Evolutionary conservation across 2,797 vertebrate species (phyloP).

Genomic region (Lepus oiostolus): DNA sequence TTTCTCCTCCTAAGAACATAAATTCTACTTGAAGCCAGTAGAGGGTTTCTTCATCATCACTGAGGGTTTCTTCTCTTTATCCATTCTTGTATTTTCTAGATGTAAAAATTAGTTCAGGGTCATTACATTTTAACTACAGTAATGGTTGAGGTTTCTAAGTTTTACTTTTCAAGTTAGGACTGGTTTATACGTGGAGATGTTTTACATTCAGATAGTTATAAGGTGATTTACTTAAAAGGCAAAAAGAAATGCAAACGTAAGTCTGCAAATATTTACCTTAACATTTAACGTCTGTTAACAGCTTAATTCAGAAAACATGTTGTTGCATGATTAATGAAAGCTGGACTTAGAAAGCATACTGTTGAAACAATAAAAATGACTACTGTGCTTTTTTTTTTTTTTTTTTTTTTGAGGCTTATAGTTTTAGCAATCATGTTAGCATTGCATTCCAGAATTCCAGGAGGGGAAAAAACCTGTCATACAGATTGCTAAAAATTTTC

Average conservation of each 20-base stretch:
- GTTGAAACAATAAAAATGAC: conserved; percentile 46
- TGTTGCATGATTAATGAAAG: conserved; percentile 65
- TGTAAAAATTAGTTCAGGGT: background rate
- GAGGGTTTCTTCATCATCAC: conserved; percentile 17
- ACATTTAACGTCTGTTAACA: conserved; percentile 41
- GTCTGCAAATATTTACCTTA: conserved; percentile 71
- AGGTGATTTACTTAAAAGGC: conserved; percentile 68
- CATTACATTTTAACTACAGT: conserved; percentile 60
- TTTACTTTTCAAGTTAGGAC: conserved; percentile 74
- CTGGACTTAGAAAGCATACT: conserved; percentile 46
- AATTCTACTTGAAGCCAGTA: conserved; percentile 37
- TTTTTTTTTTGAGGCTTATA: conserved; percentile 46
- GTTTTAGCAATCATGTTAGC: conserved; percentile 2
- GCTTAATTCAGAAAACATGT: conserved; percentile 60
- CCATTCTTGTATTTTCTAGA: conserved; percentile 30
- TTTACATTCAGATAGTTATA: conserved; percentile 70
- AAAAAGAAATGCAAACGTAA: conserved; percentile 57
- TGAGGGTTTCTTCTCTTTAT: conserved; percentile 29
- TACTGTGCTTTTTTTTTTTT: conserved; percentile 50
- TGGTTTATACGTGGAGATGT: conserved; percentile 43
- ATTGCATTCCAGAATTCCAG: conserved; percentile 44
- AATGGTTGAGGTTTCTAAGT: conserved; percentile 48
- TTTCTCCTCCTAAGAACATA: background rate
- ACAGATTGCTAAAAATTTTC: conserved; percentile 17
- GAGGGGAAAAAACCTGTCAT: background rate